Evolutionary conservation across 2,888 invertebrate species (phyloP).

Genomic region (Dolichomitus sp.): DNA sequence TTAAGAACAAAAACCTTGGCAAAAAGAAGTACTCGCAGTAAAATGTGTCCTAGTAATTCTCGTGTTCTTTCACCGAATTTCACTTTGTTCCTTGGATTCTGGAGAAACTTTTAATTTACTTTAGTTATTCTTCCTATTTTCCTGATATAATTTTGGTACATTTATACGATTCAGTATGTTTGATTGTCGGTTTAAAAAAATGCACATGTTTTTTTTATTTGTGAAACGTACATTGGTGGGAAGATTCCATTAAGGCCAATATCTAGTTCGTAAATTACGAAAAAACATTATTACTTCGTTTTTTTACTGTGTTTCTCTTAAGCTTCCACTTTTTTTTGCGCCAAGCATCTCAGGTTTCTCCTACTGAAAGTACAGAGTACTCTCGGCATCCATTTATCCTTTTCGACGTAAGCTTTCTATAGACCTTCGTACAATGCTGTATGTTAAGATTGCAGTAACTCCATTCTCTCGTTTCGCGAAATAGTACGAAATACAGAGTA

Average conservation of each 20-base stretch:
- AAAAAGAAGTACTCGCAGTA: neutral
- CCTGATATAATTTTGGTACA: neutral
- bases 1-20: neutral
- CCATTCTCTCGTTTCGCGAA: constrained; percentile 33
- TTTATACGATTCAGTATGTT: neutral
- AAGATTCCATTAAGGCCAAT: neutral
- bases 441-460: constrained; percentile 39
- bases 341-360: neutral
- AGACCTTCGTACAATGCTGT: neutral
- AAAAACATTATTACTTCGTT: neutral
- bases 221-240: neutral
- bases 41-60: neutral
- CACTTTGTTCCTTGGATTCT: neutral
- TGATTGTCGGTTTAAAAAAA: neutral
- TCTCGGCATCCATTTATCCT: neutral
- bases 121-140: neutral
- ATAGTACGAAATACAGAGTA: constrained; percentile 42
- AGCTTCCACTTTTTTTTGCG: neutral
- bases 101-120: neutral
- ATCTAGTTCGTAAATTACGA: neutral
- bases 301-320: neutral
- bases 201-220: neutral
- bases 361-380: neutral
- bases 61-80: neutral
- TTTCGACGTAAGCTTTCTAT: constrained; percentile 1